Evolutionary conservation across 2,888 invertebrate genomes (phyloP), one percentile per base, ranked within the genome.

Genomic region (Brachyopa scutellaris): DNA sequence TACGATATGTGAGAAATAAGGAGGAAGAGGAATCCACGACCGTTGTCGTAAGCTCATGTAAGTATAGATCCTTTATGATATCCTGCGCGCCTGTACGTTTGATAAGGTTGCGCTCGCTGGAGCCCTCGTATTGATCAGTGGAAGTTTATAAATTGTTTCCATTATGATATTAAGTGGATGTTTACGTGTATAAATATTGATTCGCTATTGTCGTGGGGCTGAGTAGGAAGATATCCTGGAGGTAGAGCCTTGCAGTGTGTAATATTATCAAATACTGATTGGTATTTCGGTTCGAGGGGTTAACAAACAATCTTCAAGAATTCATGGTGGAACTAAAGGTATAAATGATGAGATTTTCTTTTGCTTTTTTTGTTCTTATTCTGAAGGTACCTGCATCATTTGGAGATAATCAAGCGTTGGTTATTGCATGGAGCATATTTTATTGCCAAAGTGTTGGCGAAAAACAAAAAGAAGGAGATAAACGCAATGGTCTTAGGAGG

Each of bases 141-240:
- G 7, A 53, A 62, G 62, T 64, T 73, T 62, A 53, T 62, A 72
- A 72, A 62, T 62, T 72, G 61, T 62, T 29, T 47, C 62, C 55
- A 73, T 73, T 62, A 62, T 36, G 29, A 36, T 53, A 62, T 62
- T 73, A 64, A 73, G 55, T 73, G 45, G 26, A 64, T 64, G 73
- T 47, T 73, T 73, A 73, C 73, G 55, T 73, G 55, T 47, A 55
- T 38, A 64, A 64, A 64, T 73, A 64, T 73, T 73, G 45, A 45
- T 62, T 55, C 40, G 9, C 19, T 38, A 40, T 62, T 53, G 26
- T 55, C 29, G n/a, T 38, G 23, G 36, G 29, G 11, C 3, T 11
- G 9, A 1, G n/a, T n/a, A n/a, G n/a, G n/a, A n/a, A n/a, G n/a
- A n/a, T n/a, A n/a, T 11, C 19, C 21, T 23, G 8, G 1, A 53